Evolutionary conservation across 2,797 vertebrate species (phyloP), one percentile per base, ranked within the genome.

Genomic region (Chiloscyllium punctatum): DNA sequence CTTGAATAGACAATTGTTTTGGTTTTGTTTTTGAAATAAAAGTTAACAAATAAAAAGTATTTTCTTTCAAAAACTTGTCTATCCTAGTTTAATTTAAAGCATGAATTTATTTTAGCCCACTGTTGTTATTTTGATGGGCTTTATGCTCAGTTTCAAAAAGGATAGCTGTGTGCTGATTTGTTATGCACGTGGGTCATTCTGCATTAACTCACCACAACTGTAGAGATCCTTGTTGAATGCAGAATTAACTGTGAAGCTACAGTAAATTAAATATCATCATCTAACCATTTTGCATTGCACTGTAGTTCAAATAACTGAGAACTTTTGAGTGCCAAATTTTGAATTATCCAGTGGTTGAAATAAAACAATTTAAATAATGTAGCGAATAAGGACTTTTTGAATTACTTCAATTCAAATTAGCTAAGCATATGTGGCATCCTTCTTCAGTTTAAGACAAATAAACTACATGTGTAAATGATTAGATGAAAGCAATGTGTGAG

Each of bases 1-100:
- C 99, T 99, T 99, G 99, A 99, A 98, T 99, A 99, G 99, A 99
- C 99, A 97, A 97, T 97, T 97, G 98, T 98, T 97, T 96, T 97
- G 42, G 18, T 96, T 96, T 96, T 96, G 96, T 96, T 97, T 97
- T 97, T 97, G 96, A 95, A 53, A 57, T 51, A 95, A 1, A 77
- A 33, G 1, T 91, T 69, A 69, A 92, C 23, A 27, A 69, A 68
- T 92, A 42, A 94, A 71, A 90, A 66, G 15, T 90, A 30, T 94
- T 15, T 72, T 91, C n/a, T 69, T 72, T 72, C 23, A 13, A 77
- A 27, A 42, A 33, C n/a, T n/a, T 57, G 62, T 53, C 33, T 91
- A 66, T 66, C 27, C 88, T 66, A 6, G 27, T n/a, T 91, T 91
- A 13, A 6, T 18, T 94, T 42, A 69, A 95, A 95, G 94, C 94